phyloP scores from a whole-genome alignment of 2,797 vertebrate genomes.

The Notolepis coatsorum region DNA sequence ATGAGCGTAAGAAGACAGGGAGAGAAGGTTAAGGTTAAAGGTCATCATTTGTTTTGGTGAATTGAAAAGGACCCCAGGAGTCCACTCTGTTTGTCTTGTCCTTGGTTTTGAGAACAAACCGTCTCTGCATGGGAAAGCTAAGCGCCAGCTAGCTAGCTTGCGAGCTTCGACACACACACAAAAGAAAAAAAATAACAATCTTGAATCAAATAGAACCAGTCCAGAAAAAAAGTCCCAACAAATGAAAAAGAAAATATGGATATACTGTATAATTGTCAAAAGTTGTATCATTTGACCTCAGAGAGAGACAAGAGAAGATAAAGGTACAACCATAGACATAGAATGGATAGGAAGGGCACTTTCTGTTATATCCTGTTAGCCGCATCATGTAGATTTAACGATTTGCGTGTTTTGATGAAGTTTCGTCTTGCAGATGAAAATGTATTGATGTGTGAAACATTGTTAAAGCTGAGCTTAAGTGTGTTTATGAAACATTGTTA shows the following conservation, averaged over 20 bases:
- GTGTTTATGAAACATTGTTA: too few species aligned
- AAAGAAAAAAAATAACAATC: conserved; percentile 50
- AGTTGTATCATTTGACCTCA: conserved; percentile 75
- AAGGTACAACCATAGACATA: conserved; percentile 62
- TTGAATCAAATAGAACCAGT: conserved; percentile 43
- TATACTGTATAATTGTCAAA: conserved; percentile 62
- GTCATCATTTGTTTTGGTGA: conserved; percentile 22
- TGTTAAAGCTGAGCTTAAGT: too few species aligned
- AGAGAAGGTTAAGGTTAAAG: too few species aligned
- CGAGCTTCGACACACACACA: conserved; percentile 54
- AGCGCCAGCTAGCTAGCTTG: conserved; percentile 56
- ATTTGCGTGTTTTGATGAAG: too few species aligned
- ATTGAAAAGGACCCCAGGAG: conserved; percentile 40
- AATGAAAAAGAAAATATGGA: conserved; percentile 53
- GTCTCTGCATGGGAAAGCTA: conserved; percentile 54
- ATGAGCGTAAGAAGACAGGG: background rate
- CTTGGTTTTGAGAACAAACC: conserved; percentile 28
- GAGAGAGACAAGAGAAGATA: conserved; percentile 52
- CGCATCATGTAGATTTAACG: too few species aligned
- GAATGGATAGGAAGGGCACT: conserved; percentile 54
- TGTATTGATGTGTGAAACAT: too few species aligned
- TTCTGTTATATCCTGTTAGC: conserved; percentile 11
- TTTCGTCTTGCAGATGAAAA: too few species aligned
- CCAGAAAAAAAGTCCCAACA: conserved; percentile 39
- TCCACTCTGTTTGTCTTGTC: conserved; percentile 45